A percentile compares a stretch with the other conserved stretches of the same genome.
phyloP scores from a whole-genome alignment of 1,140 invertebrate species.

The Scaptomyza graminum region DNA sequence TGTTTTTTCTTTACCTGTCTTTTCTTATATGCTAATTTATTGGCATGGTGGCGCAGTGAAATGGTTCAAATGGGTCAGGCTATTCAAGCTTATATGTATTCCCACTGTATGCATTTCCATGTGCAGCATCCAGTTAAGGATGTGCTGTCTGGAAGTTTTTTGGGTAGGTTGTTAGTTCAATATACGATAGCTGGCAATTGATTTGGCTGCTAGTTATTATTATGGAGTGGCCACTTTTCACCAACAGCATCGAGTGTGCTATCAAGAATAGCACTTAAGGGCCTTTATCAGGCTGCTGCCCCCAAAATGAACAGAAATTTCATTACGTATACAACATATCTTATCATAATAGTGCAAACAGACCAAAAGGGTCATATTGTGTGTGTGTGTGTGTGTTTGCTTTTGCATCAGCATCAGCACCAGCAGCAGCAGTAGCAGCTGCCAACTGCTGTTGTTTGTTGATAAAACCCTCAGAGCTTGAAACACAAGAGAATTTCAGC shows the following conservation, averaged over 20 bases:
- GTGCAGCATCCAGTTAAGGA: background rate
- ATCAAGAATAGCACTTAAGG: constrained; percentile 48
- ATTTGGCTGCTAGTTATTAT: constrained; percentile 1
- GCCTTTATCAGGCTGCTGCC: constrained; percentile 34
- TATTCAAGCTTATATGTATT: constrained; percentile 7
- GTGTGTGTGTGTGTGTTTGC: constrained; percentile 28
- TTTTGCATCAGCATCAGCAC: constrained; percentile 3
- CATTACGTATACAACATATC: constrained; percentile 64
- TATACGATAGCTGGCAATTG: constrained; percentile 20
- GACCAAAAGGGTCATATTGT: constrained; percentile 74
- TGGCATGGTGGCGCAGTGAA: constrained; percentile 51
- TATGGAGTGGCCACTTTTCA: constrained; percentile 25
- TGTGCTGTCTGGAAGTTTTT: constrained; percentile 9
- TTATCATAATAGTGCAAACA: constrained; percentile 57
- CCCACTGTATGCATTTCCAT: constrained; percentile 5
- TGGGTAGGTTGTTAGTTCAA: constrained; percentile 12
- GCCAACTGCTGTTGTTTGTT: constrained; percentile 44
- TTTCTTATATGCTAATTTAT: constrained; percentile 77
- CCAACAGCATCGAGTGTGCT: constrained; percentile 23
- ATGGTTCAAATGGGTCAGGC: constrained; percentile 55
- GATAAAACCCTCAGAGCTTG: constrained; percentile 31
- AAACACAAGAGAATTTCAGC: constrained; percentile 29
- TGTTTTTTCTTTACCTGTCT: constrained; percentile 24
- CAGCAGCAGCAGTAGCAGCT: constrained; percentile 24
- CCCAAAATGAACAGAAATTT: constrained; percentile 66